Percentiles rank a stretch among this genome's conserved stretches.
phyloP scores from a whole-genome alignment of 30 jellyfish, hydroid and myxozoan genomes.

The Aurelia aurita complex sp. Pacific region DNA sequence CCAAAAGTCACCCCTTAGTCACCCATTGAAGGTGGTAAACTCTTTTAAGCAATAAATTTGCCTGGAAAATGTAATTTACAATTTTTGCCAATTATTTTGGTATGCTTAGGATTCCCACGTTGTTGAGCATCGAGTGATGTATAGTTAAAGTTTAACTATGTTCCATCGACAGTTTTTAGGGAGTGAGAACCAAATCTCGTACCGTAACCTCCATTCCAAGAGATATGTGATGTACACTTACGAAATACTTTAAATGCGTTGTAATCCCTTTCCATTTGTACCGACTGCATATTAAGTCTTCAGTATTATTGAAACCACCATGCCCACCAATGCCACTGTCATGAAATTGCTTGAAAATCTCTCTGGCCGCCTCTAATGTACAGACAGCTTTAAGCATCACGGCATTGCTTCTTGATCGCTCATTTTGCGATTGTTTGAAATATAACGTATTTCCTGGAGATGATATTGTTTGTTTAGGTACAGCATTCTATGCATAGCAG shows the following conservation, averaged over 20 bases:
- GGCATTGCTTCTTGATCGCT: slow-evolving; percentile 4
- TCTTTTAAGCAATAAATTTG: too few relatives aligned
- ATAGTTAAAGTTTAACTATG: too few relatives aligned
- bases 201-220: too few relatives aligned
- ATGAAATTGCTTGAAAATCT: slow-evolving; percentile 10
- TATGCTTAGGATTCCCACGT: too few relatives aligned
- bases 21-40: too few relatives aligned
- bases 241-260: slow-evolving; percentile 13
- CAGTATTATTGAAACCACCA: slow-evolving; percentile 24
- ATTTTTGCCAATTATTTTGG: too few relatives aligned
- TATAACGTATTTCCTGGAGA: slow-evolving; percentile 1
- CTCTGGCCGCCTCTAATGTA: slow-evolving; percentile 15
- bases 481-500: background rate
- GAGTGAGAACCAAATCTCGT: too few relatives aligned
- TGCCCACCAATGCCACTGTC: slow-evolving; percentile 33
- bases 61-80: too few relatives aligned
- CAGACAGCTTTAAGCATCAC: slow-evolving; percentile 19
- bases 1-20: too few relatives aligned
- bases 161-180: too few relatives aligned
- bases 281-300: slow-evolving; percentile 4
- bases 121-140: too few relatives aligned
- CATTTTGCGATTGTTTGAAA: slow-evolving; percentile 1
- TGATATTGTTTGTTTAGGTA: background rate
- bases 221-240: background rate
- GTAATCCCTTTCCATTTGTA: slow-evolving; percentile 34